Evolutionary conservation across 2,888 invertebrate species (phyloP).

Genomic region (Polymixis lichenea): DNA sequence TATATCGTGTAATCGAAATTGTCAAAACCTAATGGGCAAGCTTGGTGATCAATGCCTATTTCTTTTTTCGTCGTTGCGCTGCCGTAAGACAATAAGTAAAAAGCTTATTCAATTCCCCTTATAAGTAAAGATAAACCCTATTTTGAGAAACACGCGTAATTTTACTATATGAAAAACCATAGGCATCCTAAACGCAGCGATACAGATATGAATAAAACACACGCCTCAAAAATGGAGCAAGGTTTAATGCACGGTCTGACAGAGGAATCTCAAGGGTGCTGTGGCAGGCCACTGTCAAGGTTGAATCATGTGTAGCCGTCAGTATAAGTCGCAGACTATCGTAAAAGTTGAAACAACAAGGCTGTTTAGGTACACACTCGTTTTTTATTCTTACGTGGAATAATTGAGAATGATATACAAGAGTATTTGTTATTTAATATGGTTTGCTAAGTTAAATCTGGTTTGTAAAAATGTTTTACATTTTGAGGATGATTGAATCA

Average conservation of each 20-base stretch:
- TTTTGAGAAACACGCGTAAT: slow-evolving; percentile 9
- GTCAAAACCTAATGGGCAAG: neutral
- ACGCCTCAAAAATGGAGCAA: slow-evolving; percentile 50
- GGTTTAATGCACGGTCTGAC: slow-evolving; percentile 48
- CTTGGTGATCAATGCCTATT: neutral
- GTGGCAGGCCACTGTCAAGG: slow-evolving; percentile 47
- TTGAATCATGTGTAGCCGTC: slow-evolving; percentile 21
- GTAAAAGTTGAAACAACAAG: slow-evolving; percentile 35
- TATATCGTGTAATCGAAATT: neutral
- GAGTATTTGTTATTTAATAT: neutral
- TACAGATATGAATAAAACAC: slow-evolving; percentile 49
- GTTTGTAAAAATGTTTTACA: neutral
- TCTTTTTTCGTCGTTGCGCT: neutral
- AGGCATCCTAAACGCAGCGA: slow-evolving; percentile 28
- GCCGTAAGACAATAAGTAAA: neutral
- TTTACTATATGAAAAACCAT: slow-evolving; percentile 1
- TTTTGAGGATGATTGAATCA: neutral
- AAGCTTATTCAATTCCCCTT: neutral
- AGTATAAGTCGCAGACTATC: slow-evolving; percentile 18
- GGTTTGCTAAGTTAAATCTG: no score
- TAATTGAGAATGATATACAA: neutral
- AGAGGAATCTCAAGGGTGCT: slow-evolving; percentile 57
- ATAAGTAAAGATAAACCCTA: neutral
- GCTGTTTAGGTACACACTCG: slow-evolving; percentile 17
- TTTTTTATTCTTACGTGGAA: slow-evolving; percentile 22